A percentile compares a stretch with the other conserved stretches of the same genome.
Conservation (phyloP, 2,888 invertebrate genomes). For the Alviniconcha strummeri region DNA sequence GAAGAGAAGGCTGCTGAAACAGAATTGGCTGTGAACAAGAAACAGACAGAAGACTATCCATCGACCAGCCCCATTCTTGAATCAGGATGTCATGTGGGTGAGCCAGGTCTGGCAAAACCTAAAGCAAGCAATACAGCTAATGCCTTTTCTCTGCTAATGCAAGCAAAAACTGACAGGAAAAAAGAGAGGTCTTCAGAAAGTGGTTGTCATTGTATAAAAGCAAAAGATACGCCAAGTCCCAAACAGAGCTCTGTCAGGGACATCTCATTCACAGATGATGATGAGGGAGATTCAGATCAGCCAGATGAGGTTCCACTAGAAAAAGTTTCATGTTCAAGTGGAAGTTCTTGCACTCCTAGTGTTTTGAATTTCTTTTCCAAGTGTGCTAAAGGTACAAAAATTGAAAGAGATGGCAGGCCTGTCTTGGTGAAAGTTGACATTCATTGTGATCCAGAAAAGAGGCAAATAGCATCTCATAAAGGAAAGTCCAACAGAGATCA, state of each 20-base stretch:
- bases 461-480: background rate
- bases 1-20: too few relatives aligned
- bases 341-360: conserved; percentile 9
- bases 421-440: conserved; percentile 19
- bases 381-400: background rate
- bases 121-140: background rate
- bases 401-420: background rate
- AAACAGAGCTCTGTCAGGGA: background rate
- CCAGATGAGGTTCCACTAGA: background rate
- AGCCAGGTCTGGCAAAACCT: background rate
- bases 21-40: too few relatives aligned
- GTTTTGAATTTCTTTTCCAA: conserved; percentile 24
- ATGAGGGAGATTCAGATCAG: background rate
- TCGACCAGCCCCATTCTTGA: too few relatives aligned
- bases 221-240: background rate
- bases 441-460: conserved; percentile 2
- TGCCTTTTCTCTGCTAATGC: conserved; percentile 18
- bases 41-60: too few relatives aligned
- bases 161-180: background rate
- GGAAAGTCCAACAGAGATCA: background rate
- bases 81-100: too few relatives aligned
- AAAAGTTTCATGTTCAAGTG: background rate
- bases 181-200: background rate
- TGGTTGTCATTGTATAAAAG: background rate
- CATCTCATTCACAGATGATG: background rate